Base-by-base conservation (phyloP, 2,797 vertebrate genomes). In the Macroramphosus scolopax region DNA sequence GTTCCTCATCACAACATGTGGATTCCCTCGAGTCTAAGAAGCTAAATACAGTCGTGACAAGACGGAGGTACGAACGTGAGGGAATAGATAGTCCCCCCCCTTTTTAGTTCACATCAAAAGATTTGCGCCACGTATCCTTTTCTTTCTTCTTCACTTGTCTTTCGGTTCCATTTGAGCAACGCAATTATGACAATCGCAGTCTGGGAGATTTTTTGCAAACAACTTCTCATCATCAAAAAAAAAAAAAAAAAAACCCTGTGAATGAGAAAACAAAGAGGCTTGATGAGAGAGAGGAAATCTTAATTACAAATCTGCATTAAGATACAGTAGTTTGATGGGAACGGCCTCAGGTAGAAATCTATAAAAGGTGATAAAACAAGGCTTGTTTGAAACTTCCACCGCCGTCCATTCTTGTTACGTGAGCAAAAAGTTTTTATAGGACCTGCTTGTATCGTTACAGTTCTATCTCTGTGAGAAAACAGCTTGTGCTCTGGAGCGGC, bases 251-350 rank as follows among this genome's bases (percentile, higher is more conserved):
- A 63, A 68, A 72, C n/a, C 50, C 63, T 32, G 64, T 70, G 71
- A 81, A 76, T 68, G 54, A 54, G 55, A 78, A 79, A 80, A 81
- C 77, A 86, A 82, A 82, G 79, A 67, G 14, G 22, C 57, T 69
- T 78, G 81, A 87, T 83, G 81, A 84, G 74, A 82, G 66, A 71
- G 61, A 39, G 68, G 42, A 74, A 75, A 87, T 87, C 82, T 84
- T 88, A 87, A 89, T 89, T 86, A 80, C 79, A 83, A 84, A 89
- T 85, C 80, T 85, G 64, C 71, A 69, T 37, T 53, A 58, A 50
- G 63, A 72, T 59, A 20, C 35, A 17, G 16, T 17, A 43, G 78
- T 72, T 56, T 75, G 77, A 72, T 79, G 64, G 56, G 18, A 52
- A 69, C 63, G 65, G 72, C 75, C 78, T 66, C 38, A 60, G 60